Evolutionary conservation across 2,113 vertebrate genomes (phyloP), one percentile per base, ranked within the genome.

Genomic region (Chamaetylas fuelleborni): DNA sequence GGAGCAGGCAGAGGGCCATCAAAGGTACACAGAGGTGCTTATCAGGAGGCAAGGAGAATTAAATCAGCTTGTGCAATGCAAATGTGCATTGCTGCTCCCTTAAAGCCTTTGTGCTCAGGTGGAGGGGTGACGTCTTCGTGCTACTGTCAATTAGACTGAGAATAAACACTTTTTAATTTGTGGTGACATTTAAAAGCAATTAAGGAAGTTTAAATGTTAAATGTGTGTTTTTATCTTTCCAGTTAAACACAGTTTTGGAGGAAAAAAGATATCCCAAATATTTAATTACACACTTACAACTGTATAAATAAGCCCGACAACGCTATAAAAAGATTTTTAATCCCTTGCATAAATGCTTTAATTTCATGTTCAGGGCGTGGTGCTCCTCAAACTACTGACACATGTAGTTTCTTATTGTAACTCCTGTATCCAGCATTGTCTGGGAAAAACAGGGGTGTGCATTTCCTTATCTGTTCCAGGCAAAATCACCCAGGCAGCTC

Each of bases 131-230:
- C 0, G 0, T 36, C 56, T 67, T 26, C 0, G 3, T 25, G 62
- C 62, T 77, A 70, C 73, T 65, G 47, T 88, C 64, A 45, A 1
- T 86, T 31, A 50, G 20, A 7, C 58, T 36, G 86, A 40, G 36
- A 67, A 77, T 15, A 91, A 89, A 69, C 84, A 18, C 22, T 4
- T 28, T 22, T 86, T 79, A 18, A 84, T 81, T 80, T 64, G 56
- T 26, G 20, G 74, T 33, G 60, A 64, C 31, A 19, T 78, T 81
- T 57, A 67, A 85, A 65, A 65, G 73, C 47, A 66, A 70, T 86
- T 91, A 67, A 84, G 74, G 40, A 76, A 80, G 47, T 50, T 70
- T 60, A 91, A 88, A 87, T 34, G 61, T 60, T 83, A 82, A 79
- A 74, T 19, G 14, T 50, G 47, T 47, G 76, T 5, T 77, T 82